A percentile compares a stretch with the other conserved stretches of the same genome.
Evolutionary conservation across 2,113 vertebrate species (phyloP).

Genomic region (Strix aluco): DNA sequence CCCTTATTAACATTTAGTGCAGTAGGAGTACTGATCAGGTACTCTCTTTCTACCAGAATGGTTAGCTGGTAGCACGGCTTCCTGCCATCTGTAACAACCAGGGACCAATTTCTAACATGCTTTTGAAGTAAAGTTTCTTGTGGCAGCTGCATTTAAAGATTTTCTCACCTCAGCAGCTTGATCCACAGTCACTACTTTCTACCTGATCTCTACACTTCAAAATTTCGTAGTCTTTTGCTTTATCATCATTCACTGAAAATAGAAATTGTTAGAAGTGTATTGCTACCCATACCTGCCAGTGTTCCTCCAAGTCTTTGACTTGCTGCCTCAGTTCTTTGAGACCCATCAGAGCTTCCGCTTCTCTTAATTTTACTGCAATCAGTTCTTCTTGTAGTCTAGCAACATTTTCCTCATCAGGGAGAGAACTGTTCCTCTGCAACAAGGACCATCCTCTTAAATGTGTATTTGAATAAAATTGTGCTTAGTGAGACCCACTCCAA

Average conservation of each 20-base stretch:
- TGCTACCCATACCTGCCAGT: slow-evolving; percentile 89
- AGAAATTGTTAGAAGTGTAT: neutral
- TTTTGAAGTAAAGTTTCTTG: neutral
- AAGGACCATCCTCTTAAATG: slow-evolving; percentile 48
- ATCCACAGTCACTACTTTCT: neutral
- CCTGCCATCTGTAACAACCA: neutral
- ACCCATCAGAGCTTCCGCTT: slow-evolving; percentile 91
- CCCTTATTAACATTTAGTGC: neutral
- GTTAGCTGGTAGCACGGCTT: neutral
- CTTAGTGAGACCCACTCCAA: neutral
- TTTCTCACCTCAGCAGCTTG: neutral
- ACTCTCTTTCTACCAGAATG: neutral
- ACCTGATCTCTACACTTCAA: neutral
- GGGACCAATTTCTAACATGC: neutral
- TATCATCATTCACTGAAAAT: neutral
- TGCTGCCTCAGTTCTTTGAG: slow-evolving; percentile 94
- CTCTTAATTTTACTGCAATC: slow-evolving; percentile 92
- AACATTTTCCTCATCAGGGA: slow-evolving; percentile 97
- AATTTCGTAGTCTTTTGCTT: neutral
- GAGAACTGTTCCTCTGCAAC: slow-evolving; percentile 87
- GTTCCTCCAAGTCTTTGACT: slow-evolving; percentile 92
- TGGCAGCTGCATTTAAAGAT: neutral
- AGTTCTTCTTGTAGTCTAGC: slow-evolving; percentile 94
- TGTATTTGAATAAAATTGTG: neutral
- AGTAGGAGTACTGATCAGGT: neutral